These are phyloP conservation scores for Cephonodes hylas DNA, from an alignment of 2,888 invertebrate species.

Conservation along the genomic window DNA sequence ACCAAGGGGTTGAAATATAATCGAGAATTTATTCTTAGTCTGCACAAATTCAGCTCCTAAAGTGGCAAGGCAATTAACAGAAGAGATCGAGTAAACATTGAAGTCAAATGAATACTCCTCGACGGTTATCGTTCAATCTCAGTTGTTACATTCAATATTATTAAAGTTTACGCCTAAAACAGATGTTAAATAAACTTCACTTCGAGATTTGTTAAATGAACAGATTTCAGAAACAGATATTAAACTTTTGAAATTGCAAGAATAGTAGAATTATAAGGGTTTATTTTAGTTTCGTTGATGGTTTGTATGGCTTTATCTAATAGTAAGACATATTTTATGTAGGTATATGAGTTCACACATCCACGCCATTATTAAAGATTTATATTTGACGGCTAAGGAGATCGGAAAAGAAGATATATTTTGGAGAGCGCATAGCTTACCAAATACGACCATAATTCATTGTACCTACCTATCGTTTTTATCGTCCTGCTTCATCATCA, in stretches of 20 bases:
- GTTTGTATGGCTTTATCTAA: too few relatives aligned
- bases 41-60: not conserved
- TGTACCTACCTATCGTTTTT: too few relatives aligned
- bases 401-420: too few relatives aligned
- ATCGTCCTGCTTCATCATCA: too few relatives aligned
- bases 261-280: not conserved
- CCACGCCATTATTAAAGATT: too few relatives aligned
- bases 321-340: too few relatives aligned
- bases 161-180: slow-evolving; percentile 18
- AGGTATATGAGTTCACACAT: too few relatives aligned
- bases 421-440: too few relatives aligned
- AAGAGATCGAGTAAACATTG: not conserved
- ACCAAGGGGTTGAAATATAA: not conserved
- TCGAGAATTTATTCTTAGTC: not conserved
- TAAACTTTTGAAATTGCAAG: not conserved
- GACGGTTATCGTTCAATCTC: not conserved
- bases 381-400: too few relatives aligned
- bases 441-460: too few relatives aligned
- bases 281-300: not conserved
- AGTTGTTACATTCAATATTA: slow-evolving; percentile 13
- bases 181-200: slow-evolving; percentile 14
- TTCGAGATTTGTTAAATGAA: slow-evolving; percentile 2
- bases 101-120: not conserved
- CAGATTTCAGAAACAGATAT: not conserved
- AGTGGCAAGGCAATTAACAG: not conserved